These are phyloP conservation scores for Drosophila punjabiensis DNA, from an alignment of 1,140 invertebrate species.

Conservation along the genomic window DNA sequence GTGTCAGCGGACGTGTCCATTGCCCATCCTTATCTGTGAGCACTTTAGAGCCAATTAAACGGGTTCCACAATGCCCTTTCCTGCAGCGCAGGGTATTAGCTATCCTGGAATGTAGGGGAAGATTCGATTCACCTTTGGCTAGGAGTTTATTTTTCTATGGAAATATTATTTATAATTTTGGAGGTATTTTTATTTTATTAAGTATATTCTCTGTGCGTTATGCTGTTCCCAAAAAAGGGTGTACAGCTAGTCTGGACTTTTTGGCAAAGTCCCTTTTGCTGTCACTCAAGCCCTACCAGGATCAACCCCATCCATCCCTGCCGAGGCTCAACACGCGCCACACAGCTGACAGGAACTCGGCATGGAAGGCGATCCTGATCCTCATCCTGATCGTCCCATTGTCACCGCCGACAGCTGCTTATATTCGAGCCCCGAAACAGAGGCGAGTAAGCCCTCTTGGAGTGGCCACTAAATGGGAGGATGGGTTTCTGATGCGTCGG, in stretches of 20 bases:
- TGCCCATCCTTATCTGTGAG: slow-evolving; percentile 45
- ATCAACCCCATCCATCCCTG: slow-evolving; percentile 24
- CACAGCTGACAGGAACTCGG: slow-evolving; percentile 66
- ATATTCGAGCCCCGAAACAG: slow-evolving; percentile 7
- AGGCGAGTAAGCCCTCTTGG: slow-evolving; percentile 25
- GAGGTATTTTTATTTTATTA: too few relatives aligned
- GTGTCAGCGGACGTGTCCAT: slow-evolving; percentile 53
- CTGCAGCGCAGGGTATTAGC: slow-evolving; percentile 1
- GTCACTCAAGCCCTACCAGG: slow-evolving; percentile 44
- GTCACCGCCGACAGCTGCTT: slow-evolving; percentile 50
- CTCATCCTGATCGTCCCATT: slow-evolving; percentile 37
- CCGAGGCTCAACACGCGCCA: slow-evolving; percentile 60
- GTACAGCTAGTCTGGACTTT: background rate
- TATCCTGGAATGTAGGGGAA: background rate
- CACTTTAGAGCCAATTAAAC: slow-evolving; percentile 73
- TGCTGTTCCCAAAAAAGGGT: background rate
- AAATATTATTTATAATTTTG: background rate
- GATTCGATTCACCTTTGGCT: background rate
- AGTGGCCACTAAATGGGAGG: slow-evolving; percentile 34
- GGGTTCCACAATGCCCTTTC: slow-evolving; percentile 46
- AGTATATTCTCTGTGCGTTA: background rate
- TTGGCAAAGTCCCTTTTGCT: slow-evolving; percentile 22
- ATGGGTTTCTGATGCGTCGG: slow-evolving; percentile 26
- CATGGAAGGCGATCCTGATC: slow-evolving; percentile 46
- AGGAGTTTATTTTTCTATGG: too few relatives aligned